Evolutionary conservation across 2,113 vertebrate genomes (phyloP), one percentile per base, ranked within the genome.

Genomic region (Cavia aperea): DNA sequence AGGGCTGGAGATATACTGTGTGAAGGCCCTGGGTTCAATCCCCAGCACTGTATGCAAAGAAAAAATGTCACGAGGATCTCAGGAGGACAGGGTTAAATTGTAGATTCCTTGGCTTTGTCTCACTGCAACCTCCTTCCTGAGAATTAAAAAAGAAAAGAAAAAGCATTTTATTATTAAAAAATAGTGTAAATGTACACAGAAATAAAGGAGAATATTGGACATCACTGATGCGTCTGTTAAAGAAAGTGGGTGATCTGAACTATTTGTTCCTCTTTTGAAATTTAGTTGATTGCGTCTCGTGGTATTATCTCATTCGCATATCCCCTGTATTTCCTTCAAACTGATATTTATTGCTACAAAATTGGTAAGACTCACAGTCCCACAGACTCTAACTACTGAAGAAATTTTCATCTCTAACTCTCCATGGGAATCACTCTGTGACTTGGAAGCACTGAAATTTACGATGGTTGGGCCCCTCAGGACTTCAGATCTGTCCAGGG

Each of bases 311-410:
- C 68, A 58, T 91, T 94, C 49, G 85, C 83, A 58, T 63, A 7
- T 60, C 66, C 49, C 36, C 60, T 11, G 0, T 70, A 84, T 86
- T 96, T 90, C n/a, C 31, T 86, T 31, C 7, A 84, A 91, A 70
- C 15, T 66, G 79, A 16, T 83, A 81, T 84, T 90, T 75, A 70
- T 29, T 93, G 39, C 63, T 86, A 51, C n/a, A 84, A 63, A 83
- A 77, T 12, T 83, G 72, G 70, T 21, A 60, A 92, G 33, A 84
- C 58, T 60, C 62, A 58, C 31, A 81, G 87, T 90, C 51, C 51
- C 63, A 86, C 68, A 90, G 51, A 90, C 62, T 81, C 88, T 95
- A 65, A 93, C 54, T 79, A 56, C 43, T 79, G 23, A 11, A 63
- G 58, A n/a, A 13, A 2, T 84, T 91, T 89, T 85, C 82, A n/a